Conservation (phyloP, 2,888 invertebrate genomes). For the Tetranychus truncatus region DNA sequence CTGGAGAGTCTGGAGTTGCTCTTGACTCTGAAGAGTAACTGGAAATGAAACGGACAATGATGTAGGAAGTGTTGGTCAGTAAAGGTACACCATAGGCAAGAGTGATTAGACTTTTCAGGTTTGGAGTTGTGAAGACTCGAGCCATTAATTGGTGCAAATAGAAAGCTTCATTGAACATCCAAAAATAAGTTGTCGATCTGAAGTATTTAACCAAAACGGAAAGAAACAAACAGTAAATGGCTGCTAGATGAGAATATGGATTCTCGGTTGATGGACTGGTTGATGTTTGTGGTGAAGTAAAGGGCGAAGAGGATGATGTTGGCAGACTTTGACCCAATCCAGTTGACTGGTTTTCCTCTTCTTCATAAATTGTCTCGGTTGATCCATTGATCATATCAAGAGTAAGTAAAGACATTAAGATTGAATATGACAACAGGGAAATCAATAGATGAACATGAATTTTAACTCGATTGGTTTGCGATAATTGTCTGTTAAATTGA, state of each 20-base stretch:
- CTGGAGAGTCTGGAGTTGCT: not conserved
- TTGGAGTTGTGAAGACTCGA: conserved; percentile 20
- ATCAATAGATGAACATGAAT: conserved; percentile 38
- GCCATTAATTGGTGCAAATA: conserved; percentile 36
- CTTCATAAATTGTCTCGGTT: not conserved
- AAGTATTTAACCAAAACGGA: conserved; percentile 29
- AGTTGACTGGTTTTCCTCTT: not conserved
- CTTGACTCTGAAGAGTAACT: not conserved
- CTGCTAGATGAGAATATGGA: not conserved
- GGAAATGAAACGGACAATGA: conserved; percentile 8
- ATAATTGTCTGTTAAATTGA: conserved; percentile 19
- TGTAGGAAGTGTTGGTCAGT: conserved; percentile 18
- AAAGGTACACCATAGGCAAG: conserved; percentile 21
- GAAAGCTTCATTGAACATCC: conserved; percentile 39
- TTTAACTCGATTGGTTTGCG: conserved; percentile 32
- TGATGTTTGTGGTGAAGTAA: not conserved
- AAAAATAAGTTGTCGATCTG: conserved; percentile 36
- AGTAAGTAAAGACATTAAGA: conserved; percentile 20
- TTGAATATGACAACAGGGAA: conserved; percentile 36
- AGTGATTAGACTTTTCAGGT: conserved; percentile 18
- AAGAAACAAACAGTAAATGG: conserved; percentile 16
- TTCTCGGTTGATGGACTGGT: not conserved
- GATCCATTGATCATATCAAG: conserved; percentile 15
- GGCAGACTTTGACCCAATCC: not conserved
- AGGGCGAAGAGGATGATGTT: not conserved